These are phyloP conservation scores for Dryomyza anilis DNA, from an alignment of 2,888 invertebrate genomes.

Conservation along the genomic window DNA sequence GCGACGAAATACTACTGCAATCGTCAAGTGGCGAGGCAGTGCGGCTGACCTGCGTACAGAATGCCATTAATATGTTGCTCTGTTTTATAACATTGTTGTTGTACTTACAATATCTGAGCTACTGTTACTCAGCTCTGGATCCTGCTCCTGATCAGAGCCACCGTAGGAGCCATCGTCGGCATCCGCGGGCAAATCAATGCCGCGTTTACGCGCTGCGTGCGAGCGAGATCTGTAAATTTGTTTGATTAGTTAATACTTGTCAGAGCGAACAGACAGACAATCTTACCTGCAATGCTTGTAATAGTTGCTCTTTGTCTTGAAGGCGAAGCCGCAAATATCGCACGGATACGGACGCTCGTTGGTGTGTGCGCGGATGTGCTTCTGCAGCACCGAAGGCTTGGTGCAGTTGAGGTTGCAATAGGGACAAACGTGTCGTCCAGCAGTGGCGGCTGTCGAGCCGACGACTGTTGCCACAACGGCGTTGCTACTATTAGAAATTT, in stretches of 20 bases:
- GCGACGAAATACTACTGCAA: conserved; percentile 20
- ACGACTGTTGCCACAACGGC: conserved; percentile 20
- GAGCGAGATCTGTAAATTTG: conserved; percentile 67
- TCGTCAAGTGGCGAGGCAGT: conserved; percentile 59
- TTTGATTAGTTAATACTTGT: neutral
- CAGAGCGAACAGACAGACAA: neutral
- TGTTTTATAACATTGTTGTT: neutral
- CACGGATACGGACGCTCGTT: conserved; percentile 93
- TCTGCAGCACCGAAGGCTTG: conserved; percentile 91
- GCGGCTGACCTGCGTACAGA: conserved; percentile 49
- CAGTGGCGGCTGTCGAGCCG: conserved; percentile 16
- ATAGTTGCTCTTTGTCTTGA: conserved; percentile 91
- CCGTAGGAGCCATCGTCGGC: conserved; percentile 67
- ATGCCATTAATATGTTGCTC: neutral
- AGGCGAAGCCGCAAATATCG: conserved; percentile 86
- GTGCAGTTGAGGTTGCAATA: conserved; percentile 89
- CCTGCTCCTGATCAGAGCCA: conserved; percentile 68
- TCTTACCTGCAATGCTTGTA: conserved; percentile 79
- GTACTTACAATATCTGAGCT: conserved; percentile 57
- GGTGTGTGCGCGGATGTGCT: conserved; percentile 92
- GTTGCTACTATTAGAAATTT: neutral
- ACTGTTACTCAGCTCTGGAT: conserved; percentile 61
- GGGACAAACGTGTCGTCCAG: conserved; percentile 80
- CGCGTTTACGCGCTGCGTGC: conserved; percentile 71
- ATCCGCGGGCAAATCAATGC: conserved; percentile 64